Evolutionary conservation across 1,140 invertebrate genomes (phyloP).

Genomic region (Zaprionus inermis): DNA sequence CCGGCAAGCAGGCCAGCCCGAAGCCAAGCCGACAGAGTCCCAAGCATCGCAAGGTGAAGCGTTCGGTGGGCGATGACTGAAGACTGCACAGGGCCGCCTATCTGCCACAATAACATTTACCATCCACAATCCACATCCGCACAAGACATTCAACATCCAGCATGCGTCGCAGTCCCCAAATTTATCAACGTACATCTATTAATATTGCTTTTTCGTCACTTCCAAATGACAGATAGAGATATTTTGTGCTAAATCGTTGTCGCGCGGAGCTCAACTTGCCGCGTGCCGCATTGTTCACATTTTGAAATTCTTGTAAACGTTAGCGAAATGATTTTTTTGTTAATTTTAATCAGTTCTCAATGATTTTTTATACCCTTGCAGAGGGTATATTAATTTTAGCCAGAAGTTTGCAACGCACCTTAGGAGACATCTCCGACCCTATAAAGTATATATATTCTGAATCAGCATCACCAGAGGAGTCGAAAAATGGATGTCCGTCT

Average conservation of each 20-base stretch:
- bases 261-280: neutral
- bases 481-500: no score
- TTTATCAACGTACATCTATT: constrained; percentile 25
- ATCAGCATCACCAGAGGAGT: no score
- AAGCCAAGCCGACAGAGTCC: constrained; percentile 87
- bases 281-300: constrained; percentile 13
- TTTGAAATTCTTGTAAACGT: constrained; percentile 25
- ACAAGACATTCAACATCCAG: constrained; percentile 38
- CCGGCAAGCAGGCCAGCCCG: constrained; percentile 79
- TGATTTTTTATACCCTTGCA: no score
- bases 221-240: constrained; percentile 52
- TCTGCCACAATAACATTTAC: constrained; percentile 16
- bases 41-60: constrained; percentile 89
- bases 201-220: constrained; percentile 58
- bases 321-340: constrained; percentile 20
- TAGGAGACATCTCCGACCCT: no score
- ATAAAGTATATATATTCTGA: no score
- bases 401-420: no score
- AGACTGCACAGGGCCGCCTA: constrained; percentile 53
- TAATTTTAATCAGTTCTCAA: neutral
- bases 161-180: constrained; percentile 48
- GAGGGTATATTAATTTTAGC: no score
- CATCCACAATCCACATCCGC: constrained; percentile 21
- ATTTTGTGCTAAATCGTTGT: constrained; percentile 59
- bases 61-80: constrained; percentile 87